Conservation (phyloP, 2,113 vertebrate species). For the Gavia stellata region DNA sequence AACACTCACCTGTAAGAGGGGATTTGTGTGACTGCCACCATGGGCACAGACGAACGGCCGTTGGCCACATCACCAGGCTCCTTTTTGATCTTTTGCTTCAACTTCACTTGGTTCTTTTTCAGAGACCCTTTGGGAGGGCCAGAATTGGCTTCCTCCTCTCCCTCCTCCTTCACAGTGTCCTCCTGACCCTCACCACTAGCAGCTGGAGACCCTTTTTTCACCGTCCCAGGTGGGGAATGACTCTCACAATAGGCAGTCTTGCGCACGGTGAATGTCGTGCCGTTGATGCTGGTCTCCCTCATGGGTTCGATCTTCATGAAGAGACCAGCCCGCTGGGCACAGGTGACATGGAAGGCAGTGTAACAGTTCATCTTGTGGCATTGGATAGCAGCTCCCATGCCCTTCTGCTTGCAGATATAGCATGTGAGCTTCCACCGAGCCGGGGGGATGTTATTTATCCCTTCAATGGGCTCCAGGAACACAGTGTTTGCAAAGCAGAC, state of each 20-base stretch:
- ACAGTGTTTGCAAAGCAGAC: conserved; percentile 98
- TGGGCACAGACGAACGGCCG: conserved; percentile 61
- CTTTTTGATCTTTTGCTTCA: conserved; percentile 89
- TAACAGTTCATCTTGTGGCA: conserved; percentile 99
- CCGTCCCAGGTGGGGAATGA: conserved; percentile 80
- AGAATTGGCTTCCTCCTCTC: conserved; percentile 53
- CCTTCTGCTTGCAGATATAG: conserved; percentile 96
- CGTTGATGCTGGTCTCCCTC: conserved; percentile 89
- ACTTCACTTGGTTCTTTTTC: conserved; percentile 77
- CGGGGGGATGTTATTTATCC: conserved; percentile 88
- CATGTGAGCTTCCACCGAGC: conserved; percentile 96
- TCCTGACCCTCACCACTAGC: conserved; percentile 60
- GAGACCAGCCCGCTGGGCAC: conserved; percentile 90
- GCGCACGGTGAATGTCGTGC: conserved; percentile 92
- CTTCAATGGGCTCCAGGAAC: conserved; percentile 95
- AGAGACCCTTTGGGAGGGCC: conserved; percentile 48
- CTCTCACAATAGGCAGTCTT: conserved; percentile 93
- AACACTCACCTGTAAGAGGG: conserved; percentile 86
- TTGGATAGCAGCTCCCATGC: conserved; percentile 91
- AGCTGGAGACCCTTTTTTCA: conserved; percentile 39
- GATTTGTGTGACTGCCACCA: conserved; percentile 84
- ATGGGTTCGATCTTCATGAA: conserved; percentile 99
- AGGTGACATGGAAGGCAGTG: conserved; percentile 96
- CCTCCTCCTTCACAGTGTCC: conserved; percentile 71
- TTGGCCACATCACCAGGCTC: conserved; percentile 62